Evolutionary conservation across 2,888 invertebrate species (phyloP), one percentile per base, ranked within the genome.

Genomic region (Mellilla xanthometata): DNA sequence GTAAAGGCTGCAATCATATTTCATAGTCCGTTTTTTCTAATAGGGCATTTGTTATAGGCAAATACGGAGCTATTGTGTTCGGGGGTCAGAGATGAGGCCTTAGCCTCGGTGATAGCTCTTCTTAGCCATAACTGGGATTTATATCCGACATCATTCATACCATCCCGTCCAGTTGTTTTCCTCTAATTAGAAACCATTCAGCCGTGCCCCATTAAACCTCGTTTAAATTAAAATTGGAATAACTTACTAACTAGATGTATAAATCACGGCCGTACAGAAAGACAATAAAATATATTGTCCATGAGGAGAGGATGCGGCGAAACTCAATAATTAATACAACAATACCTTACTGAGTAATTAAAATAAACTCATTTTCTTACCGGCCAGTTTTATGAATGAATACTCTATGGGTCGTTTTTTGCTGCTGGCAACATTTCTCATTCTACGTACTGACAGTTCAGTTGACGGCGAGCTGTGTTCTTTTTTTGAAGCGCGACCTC

Each of bases 221-320:
- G 80, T 81, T 84, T 82, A 89, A 89, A 89, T 88, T 88, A 88
- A 89, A 89, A 88, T 76, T 83, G 79, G 67, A 88, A 88, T 88
- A 88, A 89, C 86, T 88, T 87, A 88, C 88, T 88, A 89, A 89
- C 88, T 89, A 88, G 87, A 81, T 62, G 57, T 82, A 88, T 89
- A 89, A 89, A 89, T 89, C 89, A 87, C 68, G 52, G 60, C 52
- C 64, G 65, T 65, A 79, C 71, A 67, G 77, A 79, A 79, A 87
- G 82, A 88, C 86, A 86, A 89, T 89, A 86, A 85, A 87, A 89
- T 88, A 88, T 84, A 86, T 85, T 84, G 86, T 87, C 84, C 76
- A 78, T 66, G 52, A 49, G 64, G 66, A 59, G 62, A 67, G 65
- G 60, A 39, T 45, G 51, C 67, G 65, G 63, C 68, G 72, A 64